A percentile compares a stretch with the other conserved stretches of the same genome.
Conservation (phyloP, 2,113 vertebrate species). For the Myocastor coypus region DNA sequence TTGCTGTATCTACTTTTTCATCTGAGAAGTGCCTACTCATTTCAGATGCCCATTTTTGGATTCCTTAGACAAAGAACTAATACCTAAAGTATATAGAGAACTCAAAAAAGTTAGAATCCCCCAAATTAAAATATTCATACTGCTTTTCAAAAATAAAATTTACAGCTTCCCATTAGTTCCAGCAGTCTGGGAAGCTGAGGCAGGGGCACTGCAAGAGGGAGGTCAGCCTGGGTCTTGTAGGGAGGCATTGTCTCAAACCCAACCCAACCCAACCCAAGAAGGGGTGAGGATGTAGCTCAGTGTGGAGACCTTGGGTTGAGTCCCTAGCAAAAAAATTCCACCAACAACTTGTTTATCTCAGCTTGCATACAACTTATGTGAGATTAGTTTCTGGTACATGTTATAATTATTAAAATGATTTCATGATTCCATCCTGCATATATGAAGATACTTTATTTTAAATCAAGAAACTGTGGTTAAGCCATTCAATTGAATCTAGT, state of each 20-base stretch:
- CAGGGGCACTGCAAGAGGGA: neutral
- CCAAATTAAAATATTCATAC: neutral
- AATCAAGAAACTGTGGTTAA: neutral
- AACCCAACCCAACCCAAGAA: neutral
- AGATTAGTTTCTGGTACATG: neutral
- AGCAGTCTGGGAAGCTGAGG: neutral
- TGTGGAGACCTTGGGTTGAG: neutral
- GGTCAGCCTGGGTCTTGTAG: neutral
- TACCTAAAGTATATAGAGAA: neutral
- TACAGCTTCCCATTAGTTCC: neutral
- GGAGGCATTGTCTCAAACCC: neutral
- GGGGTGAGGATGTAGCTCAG: neutral
- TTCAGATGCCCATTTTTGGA: neutral
- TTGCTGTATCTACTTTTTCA: neutral
- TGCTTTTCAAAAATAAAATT: neutral
- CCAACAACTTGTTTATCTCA: neutral
- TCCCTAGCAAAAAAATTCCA: neutral
- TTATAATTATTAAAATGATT: neutral
- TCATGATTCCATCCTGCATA: neutral
- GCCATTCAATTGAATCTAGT: neutral
- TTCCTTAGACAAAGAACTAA: neutral
- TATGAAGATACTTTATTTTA: neutral
- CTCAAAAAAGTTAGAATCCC: neutral
- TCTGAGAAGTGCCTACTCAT: neutral
- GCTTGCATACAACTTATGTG: neutral